Base-by-base conservation (phyloP, 2,888 invertebrate species). In the Deilephila elpenor region DNA sequence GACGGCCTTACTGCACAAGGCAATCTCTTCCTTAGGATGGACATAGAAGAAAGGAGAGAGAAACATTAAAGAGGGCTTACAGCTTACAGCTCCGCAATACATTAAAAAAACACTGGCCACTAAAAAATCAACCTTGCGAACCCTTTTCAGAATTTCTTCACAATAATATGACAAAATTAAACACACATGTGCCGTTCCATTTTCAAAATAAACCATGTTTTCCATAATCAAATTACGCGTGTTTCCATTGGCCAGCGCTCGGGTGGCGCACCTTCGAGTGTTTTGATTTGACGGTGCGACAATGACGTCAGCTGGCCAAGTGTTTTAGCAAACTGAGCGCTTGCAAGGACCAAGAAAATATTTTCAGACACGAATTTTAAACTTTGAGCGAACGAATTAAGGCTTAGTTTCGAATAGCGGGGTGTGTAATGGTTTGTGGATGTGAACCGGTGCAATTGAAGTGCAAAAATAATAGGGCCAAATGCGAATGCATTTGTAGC, bases 181-280 rank as follows among this genome's bases (percentile, higher is more conserved):
- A 78, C 78, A 79, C 77, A 78, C 75, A 73, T 67, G 44, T 44
- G 25, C 67, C 77, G 79, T 87, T 84, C 84, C 81, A 85, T 86
- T 87, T 88, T 86, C 84, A 90, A 89, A 90, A 89, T 84, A 88
- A 85, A 85, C 88, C 84, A 83, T 83, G 82, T 80, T 82, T 86
- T 83, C 78, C 34, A 82, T 90, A 91, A 93, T 93, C 85, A 83
- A 90, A 91, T 93, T 93, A 92, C 76, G 8, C 78, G 82, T 93
- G 87, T 93, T 94, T 92, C 92, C 91, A 93, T 93, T 93, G 92
- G 91, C 86, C 89, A 86, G 85, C 82, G 86, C 84, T 84, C 86
- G 83, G 83, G 84, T 84, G 83, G 85, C 87, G 87, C 84, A 86
- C 81, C 85, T 85, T 83, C 78, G 79, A 93, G 91, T 93, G 92